Base-by-base conservation (phyloP, 2,113 vertebrate genomes). In the Lophotis ruficrista region DNA sequence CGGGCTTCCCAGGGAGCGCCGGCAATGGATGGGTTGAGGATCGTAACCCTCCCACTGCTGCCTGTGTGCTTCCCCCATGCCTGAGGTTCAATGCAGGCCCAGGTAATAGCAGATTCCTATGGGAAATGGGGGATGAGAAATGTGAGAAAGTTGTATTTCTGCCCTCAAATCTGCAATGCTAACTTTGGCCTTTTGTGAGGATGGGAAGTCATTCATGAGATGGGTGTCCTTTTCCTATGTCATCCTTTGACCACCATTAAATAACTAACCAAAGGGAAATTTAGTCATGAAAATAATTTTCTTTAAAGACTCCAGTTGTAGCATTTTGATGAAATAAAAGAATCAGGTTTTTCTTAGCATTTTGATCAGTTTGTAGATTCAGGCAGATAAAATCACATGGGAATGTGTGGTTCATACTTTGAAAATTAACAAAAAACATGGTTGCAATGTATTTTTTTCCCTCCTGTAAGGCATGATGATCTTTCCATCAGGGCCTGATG, bases 211-310 rank as follows among this genome's bases (percentile, higher is more conserved):
- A 15, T 70, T 65, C 45, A 28, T 0, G 1, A 22, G 45, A 41
- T 38, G 7, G 14, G 24, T 87, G 47, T 62, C 24, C 50, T 43
- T 82, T 48, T 35, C 61, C 4, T 0, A 30, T 21, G 47, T 35
- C 48, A 72, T 24, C 16, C 14, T 69, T 69, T 2, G 1, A 27
- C 28, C 7, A 20, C 15, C 0, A 0, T 15, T 37, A 58, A 53
- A 54, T 38, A 82, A 69, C 27, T 62, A 48, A 31, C 23, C 20
- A 53, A 62, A 31, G 24, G 45, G 69, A 60, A 54, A 65, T 50
- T 14, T 22, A 66, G 41, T 31, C 9, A 56, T 35, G 30, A 72
- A 56, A 78, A 45, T 7, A 24, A 23, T 58, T 78, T 84, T 73
- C n/a, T 71, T 37, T 20, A 51, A 62, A n/a, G 22, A 66, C 37